Evolutionary conservation across 2,797 vertebrate species (phyloP).

Genomic region (Salarias fasciatus): DNA sequence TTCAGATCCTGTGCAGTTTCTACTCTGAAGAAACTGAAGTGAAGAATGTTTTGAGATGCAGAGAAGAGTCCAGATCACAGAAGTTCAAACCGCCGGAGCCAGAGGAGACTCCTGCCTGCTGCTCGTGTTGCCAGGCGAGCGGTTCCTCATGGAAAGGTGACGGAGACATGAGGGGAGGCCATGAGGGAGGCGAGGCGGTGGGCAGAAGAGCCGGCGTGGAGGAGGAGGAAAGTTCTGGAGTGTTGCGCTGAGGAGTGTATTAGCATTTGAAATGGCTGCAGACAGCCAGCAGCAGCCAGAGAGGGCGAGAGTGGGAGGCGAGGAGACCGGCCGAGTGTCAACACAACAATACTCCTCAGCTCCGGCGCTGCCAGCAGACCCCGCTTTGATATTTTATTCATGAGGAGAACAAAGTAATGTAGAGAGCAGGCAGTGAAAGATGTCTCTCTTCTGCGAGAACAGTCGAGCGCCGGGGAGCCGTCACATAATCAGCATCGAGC

Average conservation of each 20-base stretch:
- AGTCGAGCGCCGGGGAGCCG: slow-evolving; percentile 13
- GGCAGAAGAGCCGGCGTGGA: slow-evolving; percentile 18
- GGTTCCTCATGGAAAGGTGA: slow-evolving; percentile 17
- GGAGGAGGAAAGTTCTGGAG: slow-evolving; percentile 38
- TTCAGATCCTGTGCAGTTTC: too few species aligned
- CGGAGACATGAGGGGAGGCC: slow-evolving; percentile 1
- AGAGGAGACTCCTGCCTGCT: background rate
- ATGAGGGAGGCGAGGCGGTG: slow-evolving; percentile 4
- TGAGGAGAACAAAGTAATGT: slow-evolving; percentile 53
- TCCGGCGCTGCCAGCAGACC: slow-evolving; percentile 43
- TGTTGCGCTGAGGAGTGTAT: slow-evolving; percentile 53
- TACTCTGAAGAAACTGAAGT: too few species aligned
- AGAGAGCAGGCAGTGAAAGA: slow-evolving; percentile 41
- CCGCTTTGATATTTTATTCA: slow-evolving; percentile 71
- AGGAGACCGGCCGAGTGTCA: slow-evolving; percentile 52
- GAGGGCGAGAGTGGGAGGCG: slow-evolving; percentile 61
- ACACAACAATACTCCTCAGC: slow-evolving; percentile 51
- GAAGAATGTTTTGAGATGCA: too few species aligned
- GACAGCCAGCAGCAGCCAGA: slow-evolving; percentile 57
- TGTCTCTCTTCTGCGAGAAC: slow-evolving; percentile 36
- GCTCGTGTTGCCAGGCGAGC: slow-evolving; percentile 21
- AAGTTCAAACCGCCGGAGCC: background rate
- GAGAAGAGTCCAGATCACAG: too few species aligned
- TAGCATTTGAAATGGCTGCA: slow-evolving; percentile 73
- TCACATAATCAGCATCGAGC: slow-evolving; percentile 3